Conservation (phyloP, 1,140 invertebrate genomes). For the Brachystomella parvula region DNA sequence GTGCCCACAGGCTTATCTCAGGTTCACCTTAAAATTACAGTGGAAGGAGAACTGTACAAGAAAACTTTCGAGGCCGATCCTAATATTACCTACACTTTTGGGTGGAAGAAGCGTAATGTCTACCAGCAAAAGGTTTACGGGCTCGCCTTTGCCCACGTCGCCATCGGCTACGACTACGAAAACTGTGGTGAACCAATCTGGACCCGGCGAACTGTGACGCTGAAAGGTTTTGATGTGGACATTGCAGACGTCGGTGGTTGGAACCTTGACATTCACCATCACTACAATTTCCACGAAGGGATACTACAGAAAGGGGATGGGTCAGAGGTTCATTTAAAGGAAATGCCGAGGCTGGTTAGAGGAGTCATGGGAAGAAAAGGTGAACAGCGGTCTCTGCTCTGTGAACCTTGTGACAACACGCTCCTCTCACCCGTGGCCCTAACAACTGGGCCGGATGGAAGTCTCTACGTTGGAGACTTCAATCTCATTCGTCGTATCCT, state of each 20-base stretch:
- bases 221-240: slow-evolving; percentile 95
- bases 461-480: slow-evolving; percentile 93
- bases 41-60: slow-evolving; percentile 82
- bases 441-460: slow-evolving; percentile 88
- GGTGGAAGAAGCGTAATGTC: slow-evolving; percentile 94
- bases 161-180: slow-evolving; percentile 88
- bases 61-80: slow-evolving; percentile 92
- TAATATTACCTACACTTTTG: slow-evolving; percentile 86
- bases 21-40: slow-evolving; percentile 80
- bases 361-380: slow-evolving; percentile 85
- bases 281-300: slow-evolving; percentile 95
- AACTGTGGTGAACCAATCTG: slow-evolving; percentile 78
- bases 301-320: slow-evolving; percentile 95
- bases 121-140: slow-evolving; percentile 80
- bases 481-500: slow-evolving; percentile 88
- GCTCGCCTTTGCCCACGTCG: slow-evolving; percentile 39
- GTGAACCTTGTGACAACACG: slow-evolving; percentile 74
- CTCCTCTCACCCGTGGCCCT: slow-evolving; percentile 86
- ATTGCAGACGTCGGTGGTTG: slow-evolving; percentile 95
- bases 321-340: slow-evolving; percentile 82
- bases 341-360: slow-evolving; percentile 75
- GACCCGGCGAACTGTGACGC: slow-evolving; percentile 83
- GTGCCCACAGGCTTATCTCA: slow-evolving; percentile 72
- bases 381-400: slow-evolving; percentile 64
- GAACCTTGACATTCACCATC: slow-evolving; percentile 95